These are phyloP conservation scores for Gobiocypris rarus DNA, from an alignment of 2,113 vertebrate genomes.

Conservation along the genomic window DNA sequence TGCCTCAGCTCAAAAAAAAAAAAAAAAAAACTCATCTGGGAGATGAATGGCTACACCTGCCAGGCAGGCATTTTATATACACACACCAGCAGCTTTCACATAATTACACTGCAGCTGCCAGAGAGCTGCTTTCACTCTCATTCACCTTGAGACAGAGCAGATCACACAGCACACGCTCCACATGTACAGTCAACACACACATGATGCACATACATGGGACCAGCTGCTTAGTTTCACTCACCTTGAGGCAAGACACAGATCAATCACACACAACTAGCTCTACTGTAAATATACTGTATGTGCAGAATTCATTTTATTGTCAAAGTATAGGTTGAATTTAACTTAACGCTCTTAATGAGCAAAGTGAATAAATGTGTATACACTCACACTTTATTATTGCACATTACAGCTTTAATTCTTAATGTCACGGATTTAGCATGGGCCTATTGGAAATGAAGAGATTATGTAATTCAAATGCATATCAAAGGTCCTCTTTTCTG, in stretches of 20 bases:
- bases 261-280: not conserved
- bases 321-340: not conserved
- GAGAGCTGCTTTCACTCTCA: constrained; percentile 43
- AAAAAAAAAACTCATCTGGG: constrained; percentile 37
- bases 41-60: constrained; percentile 58
- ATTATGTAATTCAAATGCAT: not conserved
- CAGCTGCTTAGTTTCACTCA: constrained; percentile 33
- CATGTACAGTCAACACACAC: constrained; percentile 27
- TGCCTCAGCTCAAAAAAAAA: constrained; percentile 59
- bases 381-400: not conserved
- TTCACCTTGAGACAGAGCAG: constrained; percentile 54
- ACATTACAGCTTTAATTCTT: not conserved
- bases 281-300: not conserved
- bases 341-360: constrained; percentile 1
- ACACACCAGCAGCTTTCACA: constrained; percentile 53
- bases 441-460: not conserved
- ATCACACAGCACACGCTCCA: constrained; percentile 34
- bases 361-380: not conserved
- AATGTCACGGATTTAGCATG: not conserved
- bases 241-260: not conserved
- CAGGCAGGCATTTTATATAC: constrained; percentile 52
- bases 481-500: not conserved
- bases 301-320: not conserved
- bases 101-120: constrained; percentile 62
- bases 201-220: constrained; percentile 12